Evolutionary conservation across 2,113 vertebrate species (phyloP).

Genomic region (Pica pica): DNA sequence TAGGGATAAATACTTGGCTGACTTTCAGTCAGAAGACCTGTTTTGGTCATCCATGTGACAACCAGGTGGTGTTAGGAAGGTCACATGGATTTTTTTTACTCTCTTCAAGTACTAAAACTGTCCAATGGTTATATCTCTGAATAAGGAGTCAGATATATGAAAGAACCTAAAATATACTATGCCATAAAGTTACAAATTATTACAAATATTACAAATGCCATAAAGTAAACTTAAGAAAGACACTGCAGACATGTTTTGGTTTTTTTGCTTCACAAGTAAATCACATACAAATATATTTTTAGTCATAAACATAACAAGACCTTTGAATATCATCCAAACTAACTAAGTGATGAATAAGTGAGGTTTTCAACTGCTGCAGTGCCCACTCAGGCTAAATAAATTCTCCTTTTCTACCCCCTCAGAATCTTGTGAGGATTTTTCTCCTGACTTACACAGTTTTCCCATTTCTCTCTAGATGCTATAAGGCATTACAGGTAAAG

Average conservation of each 20-base stretch:
- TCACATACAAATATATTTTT: background rate
- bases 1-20: background rate
- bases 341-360: background rate
- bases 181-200: background rate
- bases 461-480: background rate
- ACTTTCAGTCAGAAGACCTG: background rate
- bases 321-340: background rate
- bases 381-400: background rate
- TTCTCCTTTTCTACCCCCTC: background rate
- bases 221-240: background rate
- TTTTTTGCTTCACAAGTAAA: background rate
- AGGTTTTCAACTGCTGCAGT: background rate
- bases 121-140: background rate
- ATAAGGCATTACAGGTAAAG: background rate
- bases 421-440: background rate
- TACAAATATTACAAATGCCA: background rate
- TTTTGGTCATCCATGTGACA: background rate
- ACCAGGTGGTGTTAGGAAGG: background rate
- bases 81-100: background rate
- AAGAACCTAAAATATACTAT: background rate
- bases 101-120: background rate
- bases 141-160: background rate
- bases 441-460: background rate
- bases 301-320: background rate
- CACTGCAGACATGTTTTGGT: accelerated